Conservation (phyloP, 2,797 vertebrate species). For the Coregonus sp. region DNA sequence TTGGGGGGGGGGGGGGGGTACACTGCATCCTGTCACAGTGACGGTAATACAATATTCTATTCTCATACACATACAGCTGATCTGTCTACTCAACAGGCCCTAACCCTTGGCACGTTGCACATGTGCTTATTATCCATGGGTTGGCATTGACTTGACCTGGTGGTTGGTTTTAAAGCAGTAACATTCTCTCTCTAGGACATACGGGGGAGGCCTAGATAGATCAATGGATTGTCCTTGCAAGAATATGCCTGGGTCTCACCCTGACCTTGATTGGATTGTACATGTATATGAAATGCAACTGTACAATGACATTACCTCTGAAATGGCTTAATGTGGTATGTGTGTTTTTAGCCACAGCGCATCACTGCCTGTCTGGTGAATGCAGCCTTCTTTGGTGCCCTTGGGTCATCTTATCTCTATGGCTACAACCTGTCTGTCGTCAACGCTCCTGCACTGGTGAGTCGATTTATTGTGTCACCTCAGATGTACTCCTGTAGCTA, state of each 20-base stretch:
- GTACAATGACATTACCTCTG: neutral
- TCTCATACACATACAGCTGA: neutral
- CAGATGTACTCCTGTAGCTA: neutral
- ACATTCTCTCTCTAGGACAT: neutral
- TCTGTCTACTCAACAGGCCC: neutral
- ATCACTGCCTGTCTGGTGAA: slow-evolving; percentile 79
- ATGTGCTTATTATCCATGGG: neutral
- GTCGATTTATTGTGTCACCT: slow-evolving; percentile 50
- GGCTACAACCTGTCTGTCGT: slow-evolving; percentile 96
- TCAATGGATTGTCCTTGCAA: neutral
- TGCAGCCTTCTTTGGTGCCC: slow-evolving; percentile 84
- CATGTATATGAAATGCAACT: neutral
- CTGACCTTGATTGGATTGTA: neutral
- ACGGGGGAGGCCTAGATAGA: neutral
- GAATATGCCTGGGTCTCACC: neutral
- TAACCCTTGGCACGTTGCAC: neutral
- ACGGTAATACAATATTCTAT: neutral
- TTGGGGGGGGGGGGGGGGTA: no score
- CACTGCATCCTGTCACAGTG: no score
- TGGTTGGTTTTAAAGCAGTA: neutral
- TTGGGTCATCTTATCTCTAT: slow-evolving; percentile 93
- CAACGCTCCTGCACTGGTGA: slow-evolving; percentile 88
- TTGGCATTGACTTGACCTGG: slow-evolving; percentile 6
- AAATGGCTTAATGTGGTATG: neutral
- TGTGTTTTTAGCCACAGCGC: slow-evolving; percentile 43